phyloP scores from a whole-genome alignment of 2,888 invertebrate species.

The Drosophila prostipennis region DNA sequence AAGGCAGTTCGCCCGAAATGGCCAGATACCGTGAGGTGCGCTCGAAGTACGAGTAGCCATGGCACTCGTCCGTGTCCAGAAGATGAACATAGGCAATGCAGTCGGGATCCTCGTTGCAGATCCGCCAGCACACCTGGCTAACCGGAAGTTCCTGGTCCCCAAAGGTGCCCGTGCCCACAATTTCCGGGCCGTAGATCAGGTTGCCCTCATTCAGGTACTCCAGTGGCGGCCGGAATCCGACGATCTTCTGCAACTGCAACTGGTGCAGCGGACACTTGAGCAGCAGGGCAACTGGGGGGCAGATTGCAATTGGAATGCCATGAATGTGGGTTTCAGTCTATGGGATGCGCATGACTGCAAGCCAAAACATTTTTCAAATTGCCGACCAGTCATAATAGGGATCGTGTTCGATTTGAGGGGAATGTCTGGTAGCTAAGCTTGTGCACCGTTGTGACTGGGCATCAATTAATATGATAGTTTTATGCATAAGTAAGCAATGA shows the following conservation, averaged over 20 bases:
- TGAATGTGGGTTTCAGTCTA: slow-evolving; percentile 6
- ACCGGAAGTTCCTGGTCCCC: slow-evolving; percentile 44
- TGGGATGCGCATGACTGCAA: slow-evolving; percentile 55
- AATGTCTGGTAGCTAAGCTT: slow-evolving; percentile 13
- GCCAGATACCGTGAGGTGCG: slow-evolving; percentile 70
- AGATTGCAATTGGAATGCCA: slow-evolving; percentile 3
- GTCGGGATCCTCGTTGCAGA: slow-evolving; percentile 80
- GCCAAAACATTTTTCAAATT: slow-evolving; percentile 52
- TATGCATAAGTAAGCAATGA: slow-evolving; percentile 52
- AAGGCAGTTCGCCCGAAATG: slow-evolving; percentile 69
- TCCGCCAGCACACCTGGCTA: slow-evolving; percentile 79
- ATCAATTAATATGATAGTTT: slow-evolving; percentile 53
- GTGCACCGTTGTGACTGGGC: slow-evolving; percentile 30
- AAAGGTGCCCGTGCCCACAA: slow-evolving; percentile 54
- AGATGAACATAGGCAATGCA: slow-evolving; percentile 83
- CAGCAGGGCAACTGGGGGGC: slow-evolving; percentile 72
- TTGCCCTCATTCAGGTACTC: slow-evolving; percentile 76
- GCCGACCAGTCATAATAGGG: slow-evolving; percentile 26
- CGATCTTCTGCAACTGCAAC: slow-evolving; percentile 83
- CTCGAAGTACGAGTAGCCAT: slow-evolving; percentile 81
- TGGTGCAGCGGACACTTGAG: slow-evolving; percentile 83
- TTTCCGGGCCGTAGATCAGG: slow-evolving; percentile 72
- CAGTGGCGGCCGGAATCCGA: slow-evolving; percentile 82
- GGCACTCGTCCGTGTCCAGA: slow-evolving; percentile 81
- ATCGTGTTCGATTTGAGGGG: slow-evolving; percentile 40